Evolutionary conservation across 2,113 vertebrate genomes (phyloP).

Genomic region (Haemorhous mexicanus): DNA sequence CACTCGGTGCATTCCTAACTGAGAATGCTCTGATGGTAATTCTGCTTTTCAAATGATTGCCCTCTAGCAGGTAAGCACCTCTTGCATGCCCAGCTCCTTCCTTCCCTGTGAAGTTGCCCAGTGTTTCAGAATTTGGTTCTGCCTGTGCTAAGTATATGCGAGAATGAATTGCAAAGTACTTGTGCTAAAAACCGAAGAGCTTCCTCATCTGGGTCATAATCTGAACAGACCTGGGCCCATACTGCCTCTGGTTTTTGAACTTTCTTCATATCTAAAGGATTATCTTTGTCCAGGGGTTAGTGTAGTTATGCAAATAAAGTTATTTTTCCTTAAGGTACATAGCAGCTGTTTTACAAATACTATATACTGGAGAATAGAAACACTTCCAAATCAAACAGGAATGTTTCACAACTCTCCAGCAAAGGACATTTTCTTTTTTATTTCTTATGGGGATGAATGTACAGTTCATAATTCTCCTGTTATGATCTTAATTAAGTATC

Average conservation of each 20-base stretch:
- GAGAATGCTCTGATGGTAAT: neutral
- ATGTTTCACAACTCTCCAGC: neutral
- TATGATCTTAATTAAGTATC: neutral
- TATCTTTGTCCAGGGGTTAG: neutral
- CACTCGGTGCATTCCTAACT: fast-evolving
- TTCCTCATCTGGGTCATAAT: neutral
- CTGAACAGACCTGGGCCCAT: neutral
- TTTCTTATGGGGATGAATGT: neutral
- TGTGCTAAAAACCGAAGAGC: neutral
- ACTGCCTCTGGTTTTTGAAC: neutral
- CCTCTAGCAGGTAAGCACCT: neutral
- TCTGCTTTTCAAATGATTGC: neutral
- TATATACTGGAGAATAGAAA: neutral
- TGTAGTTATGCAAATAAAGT: neutral
- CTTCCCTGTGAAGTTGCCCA: neutral
- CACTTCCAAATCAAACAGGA: neutral
- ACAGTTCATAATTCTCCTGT: neutral
- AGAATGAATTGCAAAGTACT: neutral
- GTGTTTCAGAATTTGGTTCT: neutral
- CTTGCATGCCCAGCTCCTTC: neutral
- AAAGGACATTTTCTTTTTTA: neutral
- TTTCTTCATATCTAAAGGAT: neutral
- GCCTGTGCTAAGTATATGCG: fast-evolving
- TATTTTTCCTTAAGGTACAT: neutral
- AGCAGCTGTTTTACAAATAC: neutral